Evolutionary conservation across 2,797 vertebrate genomes (phyloP).

Genomic region (Sebastes matsubarae): DNA sequence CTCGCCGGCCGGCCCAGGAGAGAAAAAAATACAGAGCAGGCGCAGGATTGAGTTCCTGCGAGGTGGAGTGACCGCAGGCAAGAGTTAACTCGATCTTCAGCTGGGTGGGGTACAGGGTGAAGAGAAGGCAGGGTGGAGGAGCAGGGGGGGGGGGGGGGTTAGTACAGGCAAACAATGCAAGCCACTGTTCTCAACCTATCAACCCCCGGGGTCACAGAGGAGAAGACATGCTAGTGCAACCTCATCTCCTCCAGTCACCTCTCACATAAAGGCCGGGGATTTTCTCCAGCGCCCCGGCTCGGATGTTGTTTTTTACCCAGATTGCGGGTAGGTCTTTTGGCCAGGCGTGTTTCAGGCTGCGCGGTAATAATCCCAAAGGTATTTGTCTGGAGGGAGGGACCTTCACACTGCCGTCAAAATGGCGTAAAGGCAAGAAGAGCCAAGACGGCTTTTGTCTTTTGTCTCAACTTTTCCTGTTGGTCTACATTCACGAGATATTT

Average conservation of each 20-base stretch:
- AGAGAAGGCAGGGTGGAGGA: slow-evolving; percentile 59
- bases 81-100: slow-evolving; percentile 80
- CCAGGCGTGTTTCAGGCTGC: slow-evolving; percentile 66
- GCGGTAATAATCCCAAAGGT: slow-evolving; percentile 77
- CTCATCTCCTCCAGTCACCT: slow-evolving; percentile 75
- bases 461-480: slow-evolving; percentile 62
- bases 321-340: slow-evolving; percentile 63
- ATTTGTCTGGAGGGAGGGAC: slow-evolving; percentile 76
- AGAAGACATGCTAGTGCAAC: slow-evolving; percentile 80
- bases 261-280: slow-evolving; percentile 79
- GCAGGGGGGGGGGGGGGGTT: neutral
- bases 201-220: slow-evolving; percentile 73
- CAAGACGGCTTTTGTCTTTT: slow-evolving; percentile 19
- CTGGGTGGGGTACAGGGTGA: slow-evolving; percentile 72
- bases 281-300: slow-evolving; percentile 65
- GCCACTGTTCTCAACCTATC: slow-evolving; percentile 79
- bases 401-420: slow-evolving; percentile 64
- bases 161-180: slow-evolving; percentile 74
- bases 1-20: slow-evolving; percentile 49
- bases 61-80: slow-evolving; percentile 78
- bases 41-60: slow-evolving; percentile 70
- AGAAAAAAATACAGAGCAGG: slow-evolving; percentile 29
- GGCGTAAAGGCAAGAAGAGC: slow-evolving; percentile 23
- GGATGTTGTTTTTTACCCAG: slow-evolving; percentile 73
- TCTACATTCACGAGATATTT: slow-evolving; percentile 76